phyloP scores from a whole-genome alignment of 2,113 vertebrate species.

The Saimiri boliviensis region DNA sequence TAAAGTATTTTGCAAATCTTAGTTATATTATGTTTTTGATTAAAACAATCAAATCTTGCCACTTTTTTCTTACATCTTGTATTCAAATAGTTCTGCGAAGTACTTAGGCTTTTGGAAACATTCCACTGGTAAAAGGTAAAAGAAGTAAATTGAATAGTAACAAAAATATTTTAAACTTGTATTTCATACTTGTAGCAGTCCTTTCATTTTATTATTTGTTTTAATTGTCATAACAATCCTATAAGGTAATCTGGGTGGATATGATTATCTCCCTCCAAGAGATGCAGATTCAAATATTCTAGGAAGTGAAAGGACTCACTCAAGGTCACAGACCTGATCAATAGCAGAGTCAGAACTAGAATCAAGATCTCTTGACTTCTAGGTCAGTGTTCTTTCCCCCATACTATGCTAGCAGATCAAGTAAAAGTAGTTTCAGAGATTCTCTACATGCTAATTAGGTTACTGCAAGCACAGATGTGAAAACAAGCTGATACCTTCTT shows the following conservation, averaged over 20 bases:
- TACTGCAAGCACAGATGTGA: conserved; percentile 50
- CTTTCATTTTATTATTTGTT: conserved; percentile 5
- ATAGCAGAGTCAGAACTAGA: background rate
- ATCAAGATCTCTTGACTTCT: background rate
- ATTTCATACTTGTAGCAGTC: conserved; percentile 7
- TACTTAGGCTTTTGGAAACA: conserved; percentile 13
- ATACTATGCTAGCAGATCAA: background rate
- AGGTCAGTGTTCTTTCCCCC: background rate
- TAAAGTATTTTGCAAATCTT: background rate
- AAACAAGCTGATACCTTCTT: conserved; percentile 59
- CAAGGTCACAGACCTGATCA: conserved; percentile 24
- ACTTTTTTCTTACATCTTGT: background rate
- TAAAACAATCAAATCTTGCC: background rate
- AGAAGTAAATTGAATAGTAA: background rate
- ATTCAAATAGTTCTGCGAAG: background rate
- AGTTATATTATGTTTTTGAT: background rate
- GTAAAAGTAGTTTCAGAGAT: conserved; percentile 22
- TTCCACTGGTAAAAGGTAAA: background rate
- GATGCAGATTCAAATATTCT: background rate
- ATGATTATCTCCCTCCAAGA: background rate
- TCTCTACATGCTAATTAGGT: conserved; percentile 41
- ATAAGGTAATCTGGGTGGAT: background rate
- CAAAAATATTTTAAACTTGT: background rate
- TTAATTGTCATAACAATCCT: conserved; percentile 15
- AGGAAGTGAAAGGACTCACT: background rate